These are phyloP conservation scores for Phytoseiulus persimilis DNA, from an alignment of 2,888 invertebrate genomes.

Conservation along the genomic window DNA sequence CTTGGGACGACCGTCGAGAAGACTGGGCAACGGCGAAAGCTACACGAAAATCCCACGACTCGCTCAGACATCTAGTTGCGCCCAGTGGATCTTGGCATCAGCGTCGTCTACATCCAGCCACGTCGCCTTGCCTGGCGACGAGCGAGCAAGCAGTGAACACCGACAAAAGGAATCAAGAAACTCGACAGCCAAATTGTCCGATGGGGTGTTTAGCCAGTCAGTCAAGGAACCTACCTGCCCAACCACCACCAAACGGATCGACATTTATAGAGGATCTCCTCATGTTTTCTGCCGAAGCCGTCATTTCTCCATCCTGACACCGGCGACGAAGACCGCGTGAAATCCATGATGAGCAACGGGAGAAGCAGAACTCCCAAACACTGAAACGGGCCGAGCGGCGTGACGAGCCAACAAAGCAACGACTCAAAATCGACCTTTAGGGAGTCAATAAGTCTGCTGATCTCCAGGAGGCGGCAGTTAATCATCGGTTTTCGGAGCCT, in stretches of 20 bases:
- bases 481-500: no score
- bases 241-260: neutral
- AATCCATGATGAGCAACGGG: no score
- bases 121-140: neutral
- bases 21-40: neutral
- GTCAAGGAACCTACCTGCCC: neutral
- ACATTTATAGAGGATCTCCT: neutral
- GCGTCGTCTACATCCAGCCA: neutral
- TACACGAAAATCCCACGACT: slow-evolving; percentile 5
- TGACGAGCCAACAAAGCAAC: neutral
- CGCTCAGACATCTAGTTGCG: neutral
- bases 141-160: neutral
- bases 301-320: neutral
- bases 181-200: neutral
- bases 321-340: neutral
- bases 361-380: neutral
- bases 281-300: neutral
- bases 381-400: neutral
- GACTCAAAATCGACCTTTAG: neutral
- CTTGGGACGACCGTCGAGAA: neutral
- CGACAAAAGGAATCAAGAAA: neutral
- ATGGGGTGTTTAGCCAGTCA: slow-evolving; percentile 5
- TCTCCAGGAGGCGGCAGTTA: no score
- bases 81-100: neutral
- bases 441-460: no score